phyloP scores from a whole-genome alignment of 2,113 vertebrate species.

The Cebidichthys violaceus region DNA sequence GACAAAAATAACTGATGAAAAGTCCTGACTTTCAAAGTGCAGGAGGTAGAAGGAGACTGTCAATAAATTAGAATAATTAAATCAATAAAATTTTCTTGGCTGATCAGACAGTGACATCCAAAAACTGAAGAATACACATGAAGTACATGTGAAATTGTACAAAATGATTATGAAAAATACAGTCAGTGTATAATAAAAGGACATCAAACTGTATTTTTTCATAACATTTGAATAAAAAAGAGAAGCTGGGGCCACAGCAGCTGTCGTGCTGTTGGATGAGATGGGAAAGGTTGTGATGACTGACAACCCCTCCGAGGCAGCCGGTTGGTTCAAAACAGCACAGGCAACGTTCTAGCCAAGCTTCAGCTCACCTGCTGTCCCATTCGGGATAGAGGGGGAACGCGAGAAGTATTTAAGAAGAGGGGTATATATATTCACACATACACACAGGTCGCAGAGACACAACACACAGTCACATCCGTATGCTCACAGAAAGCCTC shows the following conservation, averaged over 20 bases:
- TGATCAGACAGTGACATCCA: conserved; percentile 56
- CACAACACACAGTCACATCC: conserved; percentile 43
- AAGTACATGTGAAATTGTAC: conserved; percentile 49
- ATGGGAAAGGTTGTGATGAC: conserved; percentile 80
- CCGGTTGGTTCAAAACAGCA: conserved; percentile 77
- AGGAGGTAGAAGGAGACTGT: conserved; percentile 33
- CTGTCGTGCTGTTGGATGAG: conserved; percentile 77
- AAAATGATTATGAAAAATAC: conserved; percentile 80
- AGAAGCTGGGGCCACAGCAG: conserved; percentile 66
- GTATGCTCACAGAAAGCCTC: conserved; percentile 18
- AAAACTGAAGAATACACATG: conserved; percentile 60
- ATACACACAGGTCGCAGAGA: conserved; percentile 61
- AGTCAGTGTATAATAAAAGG: conserved; percentile 56
- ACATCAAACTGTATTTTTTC: conserved; percentile 78
- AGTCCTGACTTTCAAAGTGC: conserved; percentile 43
- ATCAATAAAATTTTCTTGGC: conserved; percentile 28
- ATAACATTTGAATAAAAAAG: conserved; percentile 65
- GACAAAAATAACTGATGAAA: conserved; percentile 60
- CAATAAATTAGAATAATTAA: conserved; percentile 20
- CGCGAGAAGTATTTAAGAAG: conserved; percentile 83
- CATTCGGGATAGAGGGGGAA: conserved; percentile 84
- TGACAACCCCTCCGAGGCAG: conserved; percentile 81
- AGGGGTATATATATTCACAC: conserved; percentile 62
- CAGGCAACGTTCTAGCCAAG: conserved; percentile 81
- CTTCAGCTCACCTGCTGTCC: conserved; percentile 89